phyloP scores from a whole-genome alignment of 1,140 invertebrate genomes.

The Colletes latitarsis region DNA sequence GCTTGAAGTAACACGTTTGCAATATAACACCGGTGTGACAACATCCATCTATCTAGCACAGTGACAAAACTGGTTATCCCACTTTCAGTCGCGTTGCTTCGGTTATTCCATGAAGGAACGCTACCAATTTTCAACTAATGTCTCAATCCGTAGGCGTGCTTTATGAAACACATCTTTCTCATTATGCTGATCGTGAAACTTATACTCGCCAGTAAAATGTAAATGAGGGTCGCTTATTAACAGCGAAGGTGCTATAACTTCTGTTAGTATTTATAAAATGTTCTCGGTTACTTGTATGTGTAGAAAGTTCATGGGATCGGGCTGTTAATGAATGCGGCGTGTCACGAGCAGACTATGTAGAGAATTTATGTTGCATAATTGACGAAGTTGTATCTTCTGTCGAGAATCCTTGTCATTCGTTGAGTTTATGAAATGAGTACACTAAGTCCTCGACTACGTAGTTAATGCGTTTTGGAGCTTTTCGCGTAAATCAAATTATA shows the following conservation, averaged over 20 bases:
- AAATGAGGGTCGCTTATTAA: constrained; percentile 29
- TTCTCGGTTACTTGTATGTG: neutral
- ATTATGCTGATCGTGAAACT: constrained; percentile 19
- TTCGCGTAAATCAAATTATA: no score
- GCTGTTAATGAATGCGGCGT: neutral
- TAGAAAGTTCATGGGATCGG: neutral
- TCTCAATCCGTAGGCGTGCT: constrained; percentile 47
- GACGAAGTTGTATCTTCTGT: no score
- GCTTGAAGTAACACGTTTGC: constrained; percentile 1
- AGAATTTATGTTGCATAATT: no score
- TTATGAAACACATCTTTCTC: constrained; percentile 5
- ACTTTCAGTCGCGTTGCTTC: neutral
- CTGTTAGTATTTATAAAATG: neutral
- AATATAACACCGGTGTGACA: neutral
- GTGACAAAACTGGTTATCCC: constrained; percentile 58
- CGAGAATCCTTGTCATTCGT: neutral
- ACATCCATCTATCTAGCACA: constrained; percentile 36
- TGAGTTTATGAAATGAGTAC: no score
- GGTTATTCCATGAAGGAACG: constrained; percentile 9
- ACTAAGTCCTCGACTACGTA: no score
- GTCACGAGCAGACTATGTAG: neutral
- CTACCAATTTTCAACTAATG: constrained; percentile 49
- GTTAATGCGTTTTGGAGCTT: no score
- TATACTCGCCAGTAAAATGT: constrained; percentile 23
- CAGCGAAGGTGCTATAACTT: neutral